Conservation (phyloP, 2,888 invertebrate genomes). For the Timema podura region DNA sequence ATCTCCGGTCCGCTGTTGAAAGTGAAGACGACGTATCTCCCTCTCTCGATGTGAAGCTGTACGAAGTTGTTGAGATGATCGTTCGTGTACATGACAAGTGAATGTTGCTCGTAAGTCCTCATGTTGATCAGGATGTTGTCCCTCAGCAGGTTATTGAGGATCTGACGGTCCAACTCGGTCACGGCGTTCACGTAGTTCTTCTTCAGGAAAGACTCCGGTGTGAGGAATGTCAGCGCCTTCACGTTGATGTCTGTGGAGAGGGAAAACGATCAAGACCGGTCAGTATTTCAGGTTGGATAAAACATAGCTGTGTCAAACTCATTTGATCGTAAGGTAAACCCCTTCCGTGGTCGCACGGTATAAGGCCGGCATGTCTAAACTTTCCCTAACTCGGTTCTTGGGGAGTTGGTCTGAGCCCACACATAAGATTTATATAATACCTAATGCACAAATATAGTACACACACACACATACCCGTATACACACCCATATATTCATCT, state of each 20-base stretch:
- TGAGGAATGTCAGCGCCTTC: slow-evolving; percentile 84
- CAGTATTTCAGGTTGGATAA: no score
- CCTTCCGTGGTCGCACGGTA: no score
- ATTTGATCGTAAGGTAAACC: no score
- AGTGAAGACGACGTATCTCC: slow-evolving; percentile 74
- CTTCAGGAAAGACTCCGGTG: slow-evolving; percentile 71
- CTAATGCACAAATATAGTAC: no score
- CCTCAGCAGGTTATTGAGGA: slow-evolving; percentile 68
- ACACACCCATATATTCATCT: no score
- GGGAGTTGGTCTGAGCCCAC: no score
- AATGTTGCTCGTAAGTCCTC: slow-evolving; percentile 77
- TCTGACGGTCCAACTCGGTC: slow-evolving; percentile 57
- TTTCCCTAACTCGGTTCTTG: no score
- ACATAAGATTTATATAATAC: no score
- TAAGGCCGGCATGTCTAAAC: no score
- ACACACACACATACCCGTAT: no score
- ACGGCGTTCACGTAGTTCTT: slow-evolving; percentile 70
- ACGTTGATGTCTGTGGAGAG: slow-evolving; percentile 73
- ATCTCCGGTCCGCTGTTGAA: slow-evolving; percentile 81
- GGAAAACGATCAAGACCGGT: no score
- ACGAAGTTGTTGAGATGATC: slow-evolving; percentile 92
- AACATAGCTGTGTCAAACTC: no score
- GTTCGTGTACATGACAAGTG: slow-evolving; percentile 83
- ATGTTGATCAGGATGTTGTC: slow-evolving; percentile 84
- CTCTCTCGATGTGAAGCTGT: slow-evolving; percentile 77